Evolutionary conservation across 2,888 invertebrate genomes (phyloP), one percentile per base, ranked within the genome.

Genomic region (Drosophila sordidula): DNA sequence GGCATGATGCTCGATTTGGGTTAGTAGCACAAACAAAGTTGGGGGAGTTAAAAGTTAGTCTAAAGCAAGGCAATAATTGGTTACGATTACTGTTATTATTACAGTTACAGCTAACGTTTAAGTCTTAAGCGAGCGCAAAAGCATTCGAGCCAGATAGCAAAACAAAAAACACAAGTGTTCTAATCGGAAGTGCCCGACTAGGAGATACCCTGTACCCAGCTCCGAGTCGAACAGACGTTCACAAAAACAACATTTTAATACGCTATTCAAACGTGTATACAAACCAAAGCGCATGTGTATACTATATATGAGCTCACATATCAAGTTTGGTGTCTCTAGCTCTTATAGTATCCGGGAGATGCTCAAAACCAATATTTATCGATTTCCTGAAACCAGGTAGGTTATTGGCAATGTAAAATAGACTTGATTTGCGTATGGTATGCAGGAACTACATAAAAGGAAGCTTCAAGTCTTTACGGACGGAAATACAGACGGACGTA

Each of bases 21-120:
- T 83, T 83, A 83, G 72, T 80, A 72, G 87, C 71, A 65, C 79
- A 81, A 71, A 67, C 61, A 68, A 75, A 56, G 44, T 39, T 52
- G 63, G 62, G 66, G 51, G 51, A 63, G 63, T 63, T 61, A 61
- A 55, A 61, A 38, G 68, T 63, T 72, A 75, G 56, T 71, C 68
- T 72, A 62, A 72, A 75, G 76, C 73, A 75, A 75, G 57, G 58
- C 76, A 75, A 57, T 45, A 56, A 50, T 55, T 22, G 38, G 36
- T 67, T 61, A 70, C 57, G 68, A 51, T 73, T 80, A 80, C 78
- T 47, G 41, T 50, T 46, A n/a, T 44, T 55, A 29, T 57, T 68
- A 67, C 51, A 51, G 45, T 54, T 68, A 62, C 45, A 58, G 36
- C 55, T 57, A 66, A 59, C 39, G 46, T 42, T 64, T 45, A 55